A percentile compares a stretch with the other conserved stretches of the same genome.
phyloP scores from a whole-genome alignment of 92 coral and sea anemone genomes.

The Zoanthus solanderi region DNA sequence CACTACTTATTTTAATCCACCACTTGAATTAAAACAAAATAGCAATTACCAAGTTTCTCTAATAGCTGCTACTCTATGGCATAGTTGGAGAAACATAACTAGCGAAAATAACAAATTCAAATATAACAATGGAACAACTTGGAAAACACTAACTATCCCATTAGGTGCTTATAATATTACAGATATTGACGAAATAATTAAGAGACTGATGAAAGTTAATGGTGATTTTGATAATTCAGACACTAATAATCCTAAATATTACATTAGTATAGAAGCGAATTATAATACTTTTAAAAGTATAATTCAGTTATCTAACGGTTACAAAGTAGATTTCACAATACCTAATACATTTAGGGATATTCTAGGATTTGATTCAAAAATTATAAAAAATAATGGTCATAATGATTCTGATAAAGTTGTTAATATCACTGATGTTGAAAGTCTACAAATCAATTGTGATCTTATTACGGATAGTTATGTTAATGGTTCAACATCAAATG shows the following conservation, averaged over 20 bases:
- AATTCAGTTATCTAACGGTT: background rate
- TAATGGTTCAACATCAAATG: background rate
- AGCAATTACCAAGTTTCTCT: conserved; percentile 23
- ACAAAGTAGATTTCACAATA: conserved; percentile 53
- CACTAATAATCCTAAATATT: background rate
- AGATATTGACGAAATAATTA: conserved; percentile 37
- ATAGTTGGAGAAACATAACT: conserved; percentile 44
- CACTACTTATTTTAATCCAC: background rate
- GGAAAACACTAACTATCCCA: conserved; percentile 16
- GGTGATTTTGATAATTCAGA: conserved; percentile 8
- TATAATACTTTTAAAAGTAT: background rate
- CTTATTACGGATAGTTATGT: background rate
- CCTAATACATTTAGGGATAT: conserved; percentile 28
- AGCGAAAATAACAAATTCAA: conserved; percentile 39
- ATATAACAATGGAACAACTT: conserved; percentile 42
- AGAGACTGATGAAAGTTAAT: conserved; percentile 9
- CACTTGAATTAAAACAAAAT: background rate
- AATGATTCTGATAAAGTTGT: conserved; percentile 30
- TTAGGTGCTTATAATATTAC: conserved; percentile 37
- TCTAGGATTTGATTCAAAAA: conserved; percentile 37
- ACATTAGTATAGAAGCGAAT: background rate
- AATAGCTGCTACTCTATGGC: conserved; percentile 42
- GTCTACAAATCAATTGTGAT: conserved; percentile 7
- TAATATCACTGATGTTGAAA: conserved; percentile 35
- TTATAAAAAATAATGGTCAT: conserved; percentile 35